Evolutionary conservation across 2,797 vertebrate species (phyloP), one percentile per base, ranked within the genome.

Genomic region (Antennarius maculatus): DNA sequence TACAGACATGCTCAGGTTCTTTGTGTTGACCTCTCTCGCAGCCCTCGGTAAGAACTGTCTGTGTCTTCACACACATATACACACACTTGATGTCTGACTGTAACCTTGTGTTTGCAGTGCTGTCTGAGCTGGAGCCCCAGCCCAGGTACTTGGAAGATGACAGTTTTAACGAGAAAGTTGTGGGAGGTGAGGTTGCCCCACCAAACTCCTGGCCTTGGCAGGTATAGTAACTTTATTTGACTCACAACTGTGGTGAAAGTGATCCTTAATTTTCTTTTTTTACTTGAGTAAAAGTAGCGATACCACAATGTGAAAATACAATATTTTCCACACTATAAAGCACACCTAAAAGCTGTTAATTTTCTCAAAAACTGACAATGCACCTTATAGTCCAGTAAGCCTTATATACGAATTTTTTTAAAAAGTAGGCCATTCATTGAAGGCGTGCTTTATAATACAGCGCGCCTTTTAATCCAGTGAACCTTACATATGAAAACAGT

Each of bases 151-250:
- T 93, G 68, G 91, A 94, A 81, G 82, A 88, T 18, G 70, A 80
- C 49, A 50, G 0, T 1, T 13, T 12, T 6, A 76, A 81, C 29
- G 83, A 66, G 68, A 89, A 88, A 76, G 93, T 94, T 15, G 91
- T 94, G 17, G 92, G 93, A 46, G 93, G 93, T 2, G 71, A 89
- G 45, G 87, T 93, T 48, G 91, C 91, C 50, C 74, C 5, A 11
- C 65, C 91, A 10, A 82, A 93, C 86, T 88, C 91, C 12, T 94
- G 93, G 92, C 93, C 91, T 6, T 94, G 94, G 94, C 92, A 94
- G 94, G 94, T 94, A 87, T 27, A 10, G n/a, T 15, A 8, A 4
- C 31, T 51, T 46, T 27, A 4, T 58, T 6, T 37, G 11, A 54
- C 46, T 71, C 9, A 45, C 13, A 14, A 2, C 13, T 39, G 37